These are phyloP conservation scores for Gonioctena quinquepunctata DNA, from an alignment of 1,140 invertebrate species.

Conservation along the genomic window DNA sequence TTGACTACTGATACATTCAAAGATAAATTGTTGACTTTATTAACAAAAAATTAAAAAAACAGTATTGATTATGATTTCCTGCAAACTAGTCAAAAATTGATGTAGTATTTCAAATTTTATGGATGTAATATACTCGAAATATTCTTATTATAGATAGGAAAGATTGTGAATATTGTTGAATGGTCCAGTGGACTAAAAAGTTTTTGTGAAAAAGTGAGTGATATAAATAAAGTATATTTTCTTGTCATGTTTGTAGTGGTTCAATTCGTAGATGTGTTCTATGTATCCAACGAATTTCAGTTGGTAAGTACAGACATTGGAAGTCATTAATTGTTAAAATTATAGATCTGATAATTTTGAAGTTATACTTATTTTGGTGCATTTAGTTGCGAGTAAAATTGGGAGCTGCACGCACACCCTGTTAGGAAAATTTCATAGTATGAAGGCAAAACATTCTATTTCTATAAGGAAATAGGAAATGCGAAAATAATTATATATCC, in stretches of 20 bases:
- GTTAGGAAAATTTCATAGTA: too few relatives aligned
- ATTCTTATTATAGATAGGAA: not conserved
- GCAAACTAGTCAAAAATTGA: too few relatives aligned
- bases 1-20: slow-evolving; percentile 34
- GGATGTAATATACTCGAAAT: not conserved
- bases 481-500: too few relatives aligned
- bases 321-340: too few relatives aligned
- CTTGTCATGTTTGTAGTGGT: not conserved
- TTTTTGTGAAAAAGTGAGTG: not conserved
- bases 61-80: not conserved
- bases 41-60: not conserved
- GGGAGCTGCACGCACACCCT: too few relatives aligned
- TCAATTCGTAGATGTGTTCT: too few relatives aligned
- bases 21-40: not conserved
- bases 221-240: not conserved
- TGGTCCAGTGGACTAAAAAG: not conserved
- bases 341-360: too few relatives aligned
- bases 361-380: too few relatives aligned
- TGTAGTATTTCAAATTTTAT: not conserved
- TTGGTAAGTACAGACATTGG: not conserved
- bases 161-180: not conserved
- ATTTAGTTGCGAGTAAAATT: too few relatives aligned
- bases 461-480: too few relatives aligned
- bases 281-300: too few relatives aligned
- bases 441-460: too few relatives aligned